These are phyloP conservation scores for Formicarius rufipectus DNA, from an alignment of 2,113 vertebrate species.

Conservation along the genomic window DNA sequence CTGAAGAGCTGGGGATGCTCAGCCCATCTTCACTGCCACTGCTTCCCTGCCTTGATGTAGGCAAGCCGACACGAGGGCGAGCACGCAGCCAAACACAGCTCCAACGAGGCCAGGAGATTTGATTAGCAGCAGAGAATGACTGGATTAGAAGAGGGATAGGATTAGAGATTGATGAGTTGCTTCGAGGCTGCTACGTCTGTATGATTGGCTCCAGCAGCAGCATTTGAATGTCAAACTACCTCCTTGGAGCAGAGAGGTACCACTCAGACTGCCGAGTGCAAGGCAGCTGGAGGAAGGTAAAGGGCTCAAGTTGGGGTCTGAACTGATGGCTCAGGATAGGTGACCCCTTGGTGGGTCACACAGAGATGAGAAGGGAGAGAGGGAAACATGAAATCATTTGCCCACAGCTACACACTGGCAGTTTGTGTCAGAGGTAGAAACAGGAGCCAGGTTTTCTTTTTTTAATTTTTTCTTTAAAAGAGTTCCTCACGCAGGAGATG, in stretches of 20 bases:
- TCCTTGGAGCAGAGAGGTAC: neutral
- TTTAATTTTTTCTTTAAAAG: neutral
- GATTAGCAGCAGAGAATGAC: neutral
- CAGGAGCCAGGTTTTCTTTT: neutral
- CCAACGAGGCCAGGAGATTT: rapidly evolving
- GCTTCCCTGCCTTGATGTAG: neutral
- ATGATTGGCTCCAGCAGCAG: neutral
- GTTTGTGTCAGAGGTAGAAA: neutral
- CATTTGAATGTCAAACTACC: neutral
- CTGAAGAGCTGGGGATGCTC: neutral
- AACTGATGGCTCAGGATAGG: neutral
- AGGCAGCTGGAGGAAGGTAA: neutral
- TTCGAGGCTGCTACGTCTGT: neutral
- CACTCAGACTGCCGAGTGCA: rapidly evolving
- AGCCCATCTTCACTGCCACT: neutral
- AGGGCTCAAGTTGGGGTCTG: neutral
- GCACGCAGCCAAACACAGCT: neutral
- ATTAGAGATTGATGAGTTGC: neutral
- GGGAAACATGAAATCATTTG: neutral
- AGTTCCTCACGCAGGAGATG: neutral
- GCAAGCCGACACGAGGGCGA: neutral
- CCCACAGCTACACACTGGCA: neutral
- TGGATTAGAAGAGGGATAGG: neutral
- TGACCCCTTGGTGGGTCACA: neutral
- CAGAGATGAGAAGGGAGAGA: neutral